Conservation (phyloP, 2,888 invertebrate genomes). For the Xestia c-nigrum region DNA sequence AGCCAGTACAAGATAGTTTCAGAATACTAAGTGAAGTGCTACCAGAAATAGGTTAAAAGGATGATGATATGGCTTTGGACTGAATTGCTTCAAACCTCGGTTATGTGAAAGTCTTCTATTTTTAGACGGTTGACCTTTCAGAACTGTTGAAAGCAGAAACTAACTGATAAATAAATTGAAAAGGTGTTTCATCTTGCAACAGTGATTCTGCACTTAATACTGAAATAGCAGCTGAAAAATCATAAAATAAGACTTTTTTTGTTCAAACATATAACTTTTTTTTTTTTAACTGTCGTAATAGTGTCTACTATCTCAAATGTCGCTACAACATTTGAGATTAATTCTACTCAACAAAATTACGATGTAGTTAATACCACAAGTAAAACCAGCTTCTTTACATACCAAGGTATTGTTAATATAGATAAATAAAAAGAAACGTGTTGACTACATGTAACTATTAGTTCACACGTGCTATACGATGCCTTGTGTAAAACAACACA, state of each 20-base stretch:
- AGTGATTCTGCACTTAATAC: slow-evolving; percentile 4
- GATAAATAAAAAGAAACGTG: not conserved
- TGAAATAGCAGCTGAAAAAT: not conserved
- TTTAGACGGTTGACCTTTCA: slow-evolving; percentile 23
- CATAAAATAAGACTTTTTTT: not conserved
- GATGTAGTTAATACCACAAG: not conserved
- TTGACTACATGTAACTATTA: not conserved
- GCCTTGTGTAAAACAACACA: not conserved
- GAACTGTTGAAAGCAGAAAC: not conserved
- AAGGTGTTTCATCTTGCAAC: not conserved
- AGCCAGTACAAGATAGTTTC: slow-evolving; percentile 54
- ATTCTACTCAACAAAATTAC: not conserved
- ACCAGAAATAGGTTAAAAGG: slow-evolving; percentile 59
- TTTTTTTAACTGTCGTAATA: no score
- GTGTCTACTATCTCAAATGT: no score
- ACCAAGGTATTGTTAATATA: not conserved
- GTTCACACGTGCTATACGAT: not conserved
- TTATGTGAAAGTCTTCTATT: slow-evolving; percentile 26
- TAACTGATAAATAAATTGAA: not conserved
- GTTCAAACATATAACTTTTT: no score
- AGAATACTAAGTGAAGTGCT: slow-evolving; percentile 61
- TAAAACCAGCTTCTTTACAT: not conserved
- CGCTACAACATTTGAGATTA: no score
- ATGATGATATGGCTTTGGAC: slow-evolving; percentile 38
- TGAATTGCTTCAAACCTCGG: slow-evolving; percentile 33